phyloP scores from a whole-genome alignment of 1,140 invertebrate genomes.

The Orchesella cincta region DNA sequence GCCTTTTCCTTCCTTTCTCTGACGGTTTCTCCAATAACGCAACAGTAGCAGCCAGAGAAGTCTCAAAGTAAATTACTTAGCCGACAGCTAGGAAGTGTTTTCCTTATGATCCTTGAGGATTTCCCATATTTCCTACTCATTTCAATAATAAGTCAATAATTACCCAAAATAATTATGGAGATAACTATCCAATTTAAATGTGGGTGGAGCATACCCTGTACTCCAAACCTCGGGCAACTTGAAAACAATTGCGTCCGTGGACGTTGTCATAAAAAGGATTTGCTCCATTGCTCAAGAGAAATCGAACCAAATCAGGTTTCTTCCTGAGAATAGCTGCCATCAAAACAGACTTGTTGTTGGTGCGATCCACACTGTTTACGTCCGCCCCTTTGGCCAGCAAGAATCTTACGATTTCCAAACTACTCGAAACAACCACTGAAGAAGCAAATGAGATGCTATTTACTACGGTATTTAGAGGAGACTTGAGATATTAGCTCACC shows the following conservation, averaged over 20 bases:
- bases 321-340: constrained; percentile 37
- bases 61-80: too few relatives aligned
- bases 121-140: too few relatives aligned
- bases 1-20: too few relatives aligned
- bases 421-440: neutral
- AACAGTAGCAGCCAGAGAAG: too few relatives aligned
- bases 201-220: too few relatives aligned
- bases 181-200: too few relatives aligned
- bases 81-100: too few relatives aligned
- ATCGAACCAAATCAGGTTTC: constrained; percentile 36
- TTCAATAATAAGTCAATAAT: too few relatives aligned
- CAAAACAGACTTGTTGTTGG: constrained; percentile 37
- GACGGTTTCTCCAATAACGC: too few relatives aligned
- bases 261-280: constrained; percentile 38
- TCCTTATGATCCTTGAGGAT: too few relatives aligned
- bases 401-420: constrained; percentile 25
- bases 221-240: neutral
- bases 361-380: constrained; percentile 28
- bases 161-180: too few relatives aligned
- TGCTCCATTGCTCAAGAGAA: constrained; percentile 27
- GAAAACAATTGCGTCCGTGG: neutral
- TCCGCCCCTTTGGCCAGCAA: constrained; percentile 29
- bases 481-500: constrained; percentile 3
- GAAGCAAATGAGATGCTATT: neutral
- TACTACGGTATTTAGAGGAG: neutral